Base-by-base conservation (phyloP, 2,113 vertebrate genomes). In the Myodes glareolus region DNA sequence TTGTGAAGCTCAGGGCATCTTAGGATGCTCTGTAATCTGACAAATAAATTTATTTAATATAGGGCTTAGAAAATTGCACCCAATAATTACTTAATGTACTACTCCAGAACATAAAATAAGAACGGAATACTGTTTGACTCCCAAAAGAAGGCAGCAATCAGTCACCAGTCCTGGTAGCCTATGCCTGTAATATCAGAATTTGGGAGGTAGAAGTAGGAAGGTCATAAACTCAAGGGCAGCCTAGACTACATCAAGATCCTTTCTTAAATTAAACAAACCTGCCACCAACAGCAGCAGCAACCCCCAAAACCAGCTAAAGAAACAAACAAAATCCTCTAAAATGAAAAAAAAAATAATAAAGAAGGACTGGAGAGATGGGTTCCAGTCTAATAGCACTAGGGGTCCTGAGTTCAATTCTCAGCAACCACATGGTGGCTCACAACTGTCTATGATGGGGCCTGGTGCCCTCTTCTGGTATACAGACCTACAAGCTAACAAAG, bases 1-100 rank as follows among this genome's bases (percentile, higher is more conserved):
- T 94, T 78, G 86, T 25, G 70, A 68, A 75, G 39, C 85, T 88
- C 27, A 3, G 27, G 8, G 47, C 36, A 84, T 73, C 9, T 88
- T 42, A 87, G 25, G 68, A 94, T 85, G 78, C 10, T 39, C 5
- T 90, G 9, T 47, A n/a, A 70, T 95, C 31, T 93, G 67, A 50
- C 63, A 95, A 87, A 31, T 3, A 95, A 78, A 91, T 81, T 25
- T 33, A 25, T 68, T 96, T 85, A 92, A 73, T 77, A 76, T 45
- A 94, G 75, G 70, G 42, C 42, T 94, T 92, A 95, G 65, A 92
- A 97, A 96, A 94, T 81, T 67, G 85, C 4, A 70, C 27, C 68
- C 86, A 88, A 55, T 55, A n/a, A 52, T 55, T 16, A 55, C 21
- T 86, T 36, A 47, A n/a, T 23, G 67, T 81, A 80, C 6, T 94